Percentiles rank a stretch among this genome's conserved stretches.
Evolutionary conservation across 2,888 invertebrate genomes (phyloP).

Genomic region (Lepidocyrtoides sp.): DNA sequence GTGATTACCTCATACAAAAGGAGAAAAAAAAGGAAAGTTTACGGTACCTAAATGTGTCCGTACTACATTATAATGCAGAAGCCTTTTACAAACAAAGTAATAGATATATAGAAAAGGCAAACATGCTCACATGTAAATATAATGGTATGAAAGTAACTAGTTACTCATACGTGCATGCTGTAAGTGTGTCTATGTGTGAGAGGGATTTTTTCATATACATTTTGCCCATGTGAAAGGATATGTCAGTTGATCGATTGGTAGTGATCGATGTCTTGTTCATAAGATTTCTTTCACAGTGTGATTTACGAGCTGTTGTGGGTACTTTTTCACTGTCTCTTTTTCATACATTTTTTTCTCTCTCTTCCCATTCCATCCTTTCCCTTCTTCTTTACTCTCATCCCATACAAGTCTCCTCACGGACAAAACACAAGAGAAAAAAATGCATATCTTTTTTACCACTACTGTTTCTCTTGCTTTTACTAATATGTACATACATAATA

Average conservation of each 20-base stretch:
- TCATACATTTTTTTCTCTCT: slow-evolving; percentile 74
- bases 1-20: slow-evolving; percentile 15
- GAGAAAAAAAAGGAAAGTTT: slow-evolving; percentile 21
- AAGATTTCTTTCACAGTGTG: slow-evolving; percentile 85
- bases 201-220: neutral
- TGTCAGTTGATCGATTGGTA: slow-evolving; percentile 85
- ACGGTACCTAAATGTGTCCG: neutral
- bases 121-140: neutral
- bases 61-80: neutral
- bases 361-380: too few species aligned
- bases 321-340: slow-evolving; percentile 85
- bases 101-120: neutral
- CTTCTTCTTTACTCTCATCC: slow-evolving; percentile 28
- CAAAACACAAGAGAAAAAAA: slow-evolving; percentile 30
- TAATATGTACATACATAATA: neutral
- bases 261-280: slow-evolving; percentile 86
- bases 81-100: slow-evolving; percentile 19
- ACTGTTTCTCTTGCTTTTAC: neutral
- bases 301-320: slow-evolving; percentile 86
- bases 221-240: slow-evolving; percentile 75
- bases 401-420: slow-evolving; percentile 8
- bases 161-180: neutral
- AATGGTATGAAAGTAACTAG: neutral
- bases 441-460: slow-evolving; percentile 18
- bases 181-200: neutral